Evolutionary conservation across 2,888 invertebrate genomes (phyloP), one percentile per base, ranked within the genome.

Genomic region (Troilus luridus): DNA sequence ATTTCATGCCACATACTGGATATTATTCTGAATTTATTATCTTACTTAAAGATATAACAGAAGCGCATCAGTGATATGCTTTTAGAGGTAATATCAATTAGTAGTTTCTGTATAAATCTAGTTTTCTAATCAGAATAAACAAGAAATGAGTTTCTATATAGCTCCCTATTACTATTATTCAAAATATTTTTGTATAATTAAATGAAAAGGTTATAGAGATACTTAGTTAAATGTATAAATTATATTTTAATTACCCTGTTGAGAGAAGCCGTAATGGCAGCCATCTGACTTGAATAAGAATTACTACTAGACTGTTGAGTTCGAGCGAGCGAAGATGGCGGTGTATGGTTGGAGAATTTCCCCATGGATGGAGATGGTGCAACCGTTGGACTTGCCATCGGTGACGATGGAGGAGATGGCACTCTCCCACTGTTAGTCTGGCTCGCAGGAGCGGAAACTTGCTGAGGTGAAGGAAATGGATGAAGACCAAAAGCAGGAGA

Each of bases 211-310:
- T 41, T 41, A 41, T 41, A 41, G 41, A 41, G 41, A 41, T 41
- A 41, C 41, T 41, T 41, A 41, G 41, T 41, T 62, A 62, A 7
- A 60, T 60, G 60, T 17, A 17, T 8, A 21, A 21, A 21, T 62
- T 7, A 64, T 64, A 64, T 64, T n/a, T 24, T 24, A 91, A 91
- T 89, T 92, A 93, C 93, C 92, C 96, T 95, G 93, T 96, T 96
- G 59, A 96, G 95, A 0, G 96, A 96, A 10, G 96, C 96, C 93
- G 96, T 96, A 90, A 97, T 95, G 9, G 97, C 96, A 21, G 97
- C 96, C 96, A 96, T 96, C 94, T 96, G 96, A 17, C 96, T 96
- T 41, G 97, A 96, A 94, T 96, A 95, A 91, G 94, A 92, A 88
- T 92, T 91, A n/a, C 89, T 90, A 17, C 91, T 67, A 9, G 92